Evolutionary conservation across 2,797 vertebrate species (phyloP), one percentile per base, ranked within the genome.

Genomic region (Sebastes iracundus): DNA sequence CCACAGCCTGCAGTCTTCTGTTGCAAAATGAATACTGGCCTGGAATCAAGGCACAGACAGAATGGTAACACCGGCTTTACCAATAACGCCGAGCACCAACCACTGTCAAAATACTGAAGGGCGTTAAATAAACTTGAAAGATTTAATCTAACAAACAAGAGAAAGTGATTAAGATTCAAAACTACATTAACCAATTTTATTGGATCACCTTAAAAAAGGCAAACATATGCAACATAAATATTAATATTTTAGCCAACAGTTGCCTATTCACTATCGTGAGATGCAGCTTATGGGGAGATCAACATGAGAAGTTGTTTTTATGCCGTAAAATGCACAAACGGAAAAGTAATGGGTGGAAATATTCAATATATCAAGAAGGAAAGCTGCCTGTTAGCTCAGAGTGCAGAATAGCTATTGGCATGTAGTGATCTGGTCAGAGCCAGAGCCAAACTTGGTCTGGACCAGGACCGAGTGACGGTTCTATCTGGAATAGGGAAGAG

Each of bases 1-100:
- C 38, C 65, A 83, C 71, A 49, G 72, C 72, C 65, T 63, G 52
- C 46, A 68, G 66, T 63, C 23, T 28, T 66, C 42, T 64, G 27
- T 13, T 81, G 53, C 4, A 70, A 70, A 66, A 12, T 65, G 53
- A 72, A 72, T 42, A 52, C 27, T 32, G 33, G 7, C 22, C 23
- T 61, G 27, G 69, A 56, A 62, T 33, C 3, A 28, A 67, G 6
- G 13, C 27, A 46, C 8, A 25, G 20, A 35, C 18, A 52, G 20
- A 32, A 30, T 32, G 27, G 25, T 12, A n/a, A 49, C 63, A 66
- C 16, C 20, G 25, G 16, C 16, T 49, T 49, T n/a, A 66, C 42
- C 25, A 49, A 49, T 49, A 30, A 66, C 1, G 23, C 23, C 22
- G 14, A 22, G 60, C 30, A 22, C 52, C 52, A 20, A 22, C 52